Evolutionary conservation across 92 coral and sea anemone species (phyloP), one percentile per base, ranked within the genome.

Genomic region (Umimayanthus kanabou): DNA sequence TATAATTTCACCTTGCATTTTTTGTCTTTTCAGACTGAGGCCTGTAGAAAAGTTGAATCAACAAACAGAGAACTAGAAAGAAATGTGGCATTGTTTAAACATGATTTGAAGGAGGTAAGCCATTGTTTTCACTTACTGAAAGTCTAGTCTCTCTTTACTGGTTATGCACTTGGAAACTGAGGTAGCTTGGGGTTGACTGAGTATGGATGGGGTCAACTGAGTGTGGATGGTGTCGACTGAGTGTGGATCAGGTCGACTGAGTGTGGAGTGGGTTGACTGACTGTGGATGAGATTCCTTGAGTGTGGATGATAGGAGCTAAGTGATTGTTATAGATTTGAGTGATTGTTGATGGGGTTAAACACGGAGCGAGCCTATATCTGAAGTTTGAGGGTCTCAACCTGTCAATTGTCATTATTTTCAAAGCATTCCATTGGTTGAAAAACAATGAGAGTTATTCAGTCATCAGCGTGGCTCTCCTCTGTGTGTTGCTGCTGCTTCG

Each of bases 61-160:
- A 85, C 89, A 73, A 97, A 97, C 92, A 91, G 98, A 88, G 98
- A 95, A 73, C 87, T 97, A 23, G 99, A 97, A 79, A 95, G 98
- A 90, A 93, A 93, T 69, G 99, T 98, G 20, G 99, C 99, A 13
- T 82, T 93, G 79, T 92, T 91, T 58, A 97, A 97, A 87, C 98
- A 95, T 88, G 99, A 96, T 80, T 89, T 96, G 57, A 92, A 93
- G 85, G 99, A 96, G 99, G 99, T 96, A 49, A 76, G 83, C 8
- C 25, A 15, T 22, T 57, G 25, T 47, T 22, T n/a, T 42, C 9
- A 70, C 0, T 9, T 33, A 33, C 37, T 3, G 26, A 39, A 15
- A 43, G 28, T 47, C 25, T 30, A n/a, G 66, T 29, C 25, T 73
- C 6, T 18, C 49, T 47, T n/a, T 82, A 7, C 53, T 80, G 84